phyloP scores from a whole-genome alignment of 2,888 invertebrate species.

The Hybos culiciformis region DNA sequence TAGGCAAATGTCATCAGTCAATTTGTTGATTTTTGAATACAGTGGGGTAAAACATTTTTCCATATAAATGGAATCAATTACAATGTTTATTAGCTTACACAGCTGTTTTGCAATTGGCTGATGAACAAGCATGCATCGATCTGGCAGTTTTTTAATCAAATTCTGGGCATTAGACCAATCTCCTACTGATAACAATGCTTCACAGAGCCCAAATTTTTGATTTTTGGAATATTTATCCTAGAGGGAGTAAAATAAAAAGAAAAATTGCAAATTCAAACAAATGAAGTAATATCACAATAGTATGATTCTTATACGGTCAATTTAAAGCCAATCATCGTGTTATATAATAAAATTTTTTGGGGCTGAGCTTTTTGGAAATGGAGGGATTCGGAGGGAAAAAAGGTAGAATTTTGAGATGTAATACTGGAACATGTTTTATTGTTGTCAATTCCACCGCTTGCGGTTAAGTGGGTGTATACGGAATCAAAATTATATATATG shows the following conservation, averaged over 20 bases:
- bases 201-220: conserved; percentile 88
- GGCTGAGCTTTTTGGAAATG: too few species aligned
- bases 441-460: too few species aligned
- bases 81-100: conserved; percentile 64
- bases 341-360: too few species aligned
- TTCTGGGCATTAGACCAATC: conserved; percentile 79
- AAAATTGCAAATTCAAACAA: not conserved
- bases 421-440: too few species aligned
- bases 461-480: too few species aligned
- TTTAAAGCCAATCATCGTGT: too few species aligned
- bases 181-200: conserved; percentile 74
- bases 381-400: too few species aligned
- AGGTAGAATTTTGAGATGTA: too few species aligned
- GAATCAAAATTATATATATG: too few species aligned
- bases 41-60: conserved; percentile 59
- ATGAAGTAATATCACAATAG: too few species aligned
- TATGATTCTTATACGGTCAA: too few species aligned
- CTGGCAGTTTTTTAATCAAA: conserved; percentile 70
- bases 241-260: too few species aligned
- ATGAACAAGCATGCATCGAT: conserved; percentile 61
- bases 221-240: conserved; percentile 42
- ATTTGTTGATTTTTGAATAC: conserved; percentile 50
- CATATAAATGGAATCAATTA: conserved; percentile 77
- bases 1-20: conserved; percentile 32
- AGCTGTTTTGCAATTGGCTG: conserved; percentile 65